phyloP scores from a whole-genome alignment of 2,797 vertebrate species.

The Pelochelys cantorii region DNA sequence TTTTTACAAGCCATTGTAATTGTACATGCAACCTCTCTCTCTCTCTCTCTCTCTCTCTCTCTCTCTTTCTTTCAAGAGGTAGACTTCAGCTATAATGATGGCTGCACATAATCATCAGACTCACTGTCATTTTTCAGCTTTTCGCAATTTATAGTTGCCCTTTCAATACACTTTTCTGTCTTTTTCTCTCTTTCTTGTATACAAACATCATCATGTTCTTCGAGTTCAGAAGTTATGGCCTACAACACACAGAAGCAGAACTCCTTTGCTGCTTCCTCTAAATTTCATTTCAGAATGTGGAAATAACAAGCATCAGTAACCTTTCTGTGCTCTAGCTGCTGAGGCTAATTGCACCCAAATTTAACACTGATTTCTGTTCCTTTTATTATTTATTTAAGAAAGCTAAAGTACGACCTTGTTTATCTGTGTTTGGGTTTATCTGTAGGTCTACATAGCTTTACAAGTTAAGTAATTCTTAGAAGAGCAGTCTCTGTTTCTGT shows the following conservation, averaged over 20 bases:
- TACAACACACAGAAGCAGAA: neutral
- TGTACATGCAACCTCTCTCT: neutral
- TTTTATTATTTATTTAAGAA: neutral
- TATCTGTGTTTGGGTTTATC: neutral
- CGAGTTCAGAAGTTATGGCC: neutral
- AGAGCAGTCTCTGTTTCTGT: neutral
- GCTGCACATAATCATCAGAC: neutral
- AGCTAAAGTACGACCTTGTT: neutral
- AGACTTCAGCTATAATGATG: neutral
- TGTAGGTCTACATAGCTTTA: neutral
- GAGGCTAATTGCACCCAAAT: constrained; percentile 3
- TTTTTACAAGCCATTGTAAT: neutral
- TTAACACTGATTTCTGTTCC: neutral
- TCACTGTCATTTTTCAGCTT: neutral
- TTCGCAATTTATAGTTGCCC: neutral
- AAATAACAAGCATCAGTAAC: neutral
- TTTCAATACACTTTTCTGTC: neutral
- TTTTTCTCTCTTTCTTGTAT: neutral
- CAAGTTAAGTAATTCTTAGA: neutral
- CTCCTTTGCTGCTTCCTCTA: neutral
- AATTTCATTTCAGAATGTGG: neutral
- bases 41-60: neutral
- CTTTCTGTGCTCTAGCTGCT: neutral
- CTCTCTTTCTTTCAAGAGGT: neutral
- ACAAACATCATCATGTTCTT: neutral